These are phyloP conservation scores for Rhyacophila brunnea DNA, from an alignment of 1,140 invertebrate species.

Conservation along the genomic window DNA sequence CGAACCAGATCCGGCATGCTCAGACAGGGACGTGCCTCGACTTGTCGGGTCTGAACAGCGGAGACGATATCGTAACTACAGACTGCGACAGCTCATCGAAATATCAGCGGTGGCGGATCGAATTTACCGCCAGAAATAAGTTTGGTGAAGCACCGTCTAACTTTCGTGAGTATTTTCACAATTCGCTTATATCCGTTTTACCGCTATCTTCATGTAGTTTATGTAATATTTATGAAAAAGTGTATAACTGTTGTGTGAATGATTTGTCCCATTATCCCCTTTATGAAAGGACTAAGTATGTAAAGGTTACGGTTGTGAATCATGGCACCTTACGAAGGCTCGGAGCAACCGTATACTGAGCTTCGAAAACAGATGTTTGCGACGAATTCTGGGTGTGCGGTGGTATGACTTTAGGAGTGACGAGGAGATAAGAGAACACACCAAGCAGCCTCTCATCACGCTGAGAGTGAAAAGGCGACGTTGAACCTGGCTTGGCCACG, in stretches of 20 bases:
- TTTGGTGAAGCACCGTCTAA: constrained; percentile 11
- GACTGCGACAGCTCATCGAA: constrained; percentile 8
- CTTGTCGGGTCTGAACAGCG: constrained; percentile 13
- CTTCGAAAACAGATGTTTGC: too few relatives aligned
- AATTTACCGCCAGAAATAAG: constrained; percentile 26
- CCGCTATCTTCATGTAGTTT: not conserved
- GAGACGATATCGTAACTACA: constrained; percentile 18
- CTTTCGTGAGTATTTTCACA: constrained; percentile 5
- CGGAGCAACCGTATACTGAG: too few relatives aligned
- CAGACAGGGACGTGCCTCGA: constrained; percentile 18
- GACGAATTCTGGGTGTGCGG: too few relatives aligned
- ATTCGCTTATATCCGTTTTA: not conserved
- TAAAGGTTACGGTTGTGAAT: not conserved
- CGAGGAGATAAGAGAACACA: too few relatives aligned
- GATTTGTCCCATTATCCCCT: not conserved
- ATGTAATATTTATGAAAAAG: not conserved
- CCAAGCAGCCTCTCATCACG: too few relatives aligned
- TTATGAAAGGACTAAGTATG: too few relatives aligned
- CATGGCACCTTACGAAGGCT: too few relatives aligned
- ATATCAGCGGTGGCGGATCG: constrained; percentile 21
- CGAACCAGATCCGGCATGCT: constrained; percentile 19
- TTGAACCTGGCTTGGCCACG: too few relatives aligned
- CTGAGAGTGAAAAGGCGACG: too few relatives aligned
- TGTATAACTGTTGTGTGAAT: not conserved
- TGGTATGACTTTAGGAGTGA: too few relatives aligned